Evolutionary conservation across 2,888 invertebrate species (phyloP).

Genomic region (Halocaridina rubra): DNA sequence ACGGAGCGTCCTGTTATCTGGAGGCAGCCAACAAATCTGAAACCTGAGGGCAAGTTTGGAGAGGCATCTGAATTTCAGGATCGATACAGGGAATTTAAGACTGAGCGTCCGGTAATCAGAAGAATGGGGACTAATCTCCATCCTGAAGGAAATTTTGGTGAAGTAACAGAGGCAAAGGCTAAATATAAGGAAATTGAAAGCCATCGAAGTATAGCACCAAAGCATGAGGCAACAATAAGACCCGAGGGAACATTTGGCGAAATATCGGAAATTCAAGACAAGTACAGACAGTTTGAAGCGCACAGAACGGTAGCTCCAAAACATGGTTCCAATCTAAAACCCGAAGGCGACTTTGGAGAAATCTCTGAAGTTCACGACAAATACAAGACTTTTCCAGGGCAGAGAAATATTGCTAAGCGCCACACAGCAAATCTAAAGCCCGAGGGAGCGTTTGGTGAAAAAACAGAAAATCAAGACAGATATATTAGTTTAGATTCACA

Average conservation of each 20-base stretch:
- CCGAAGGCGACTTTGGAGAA: slow-evolving; percentile 54
- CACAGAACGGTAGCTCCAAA: slow-evolving; percentile 41
- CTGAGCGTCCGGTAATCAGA: slow-evolving; percentile 2
- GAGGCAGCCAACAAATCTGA: slow-evolving; percentile 27
- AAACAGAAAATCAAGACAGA: slow-evolving; percentile 51
- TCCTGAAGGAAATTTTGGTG: slow-evolving; percentile 49
- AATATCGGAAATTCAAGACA: slow-evolving; percentile 54
- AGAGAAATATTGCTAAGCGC: slow-evolving; percentile 54
- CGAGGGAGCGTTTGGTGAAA: slow-evolving; percentile 51
- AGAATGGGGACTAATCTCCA: slow-evolving; percentile 28
- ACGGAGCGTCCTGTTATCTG: slow-evolving; percentile 26
- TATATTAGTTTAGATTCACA: slow-evolving; percentile 4
- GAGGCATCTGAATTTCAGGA: slow-evolving; percentile 45
- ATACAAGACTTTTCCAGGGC: slow-evolving; percentile 18
- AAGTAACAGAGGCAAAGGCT: slow-evolving; percentile 44
- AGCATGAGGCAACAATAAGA: slow-evolving; percentile 20
- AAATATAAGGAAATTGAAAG: slow-evolving; percentile 32
- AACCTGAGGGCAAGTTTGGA: slow-evolving; percentile 41
- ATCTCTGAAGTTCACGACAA: slow-evolving; percentile 52
- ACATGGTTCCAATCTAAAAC: slow-evolving; percentile 39
- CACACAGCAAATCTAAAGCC: slow-evolving; percentile 43
- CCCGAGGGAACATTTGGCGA: slow-evolving; percentile 47
- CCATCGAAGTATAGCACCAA: slow-evolving; percentile 47
- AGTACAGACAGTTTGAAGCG: slow-evolving; percentile 28
- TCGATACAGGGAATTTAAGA: slow-evolving; percentile 17